Conservation (phyloP, 2,888 invertebrate species). For the Lasioglossum zephyrum region DNA sequence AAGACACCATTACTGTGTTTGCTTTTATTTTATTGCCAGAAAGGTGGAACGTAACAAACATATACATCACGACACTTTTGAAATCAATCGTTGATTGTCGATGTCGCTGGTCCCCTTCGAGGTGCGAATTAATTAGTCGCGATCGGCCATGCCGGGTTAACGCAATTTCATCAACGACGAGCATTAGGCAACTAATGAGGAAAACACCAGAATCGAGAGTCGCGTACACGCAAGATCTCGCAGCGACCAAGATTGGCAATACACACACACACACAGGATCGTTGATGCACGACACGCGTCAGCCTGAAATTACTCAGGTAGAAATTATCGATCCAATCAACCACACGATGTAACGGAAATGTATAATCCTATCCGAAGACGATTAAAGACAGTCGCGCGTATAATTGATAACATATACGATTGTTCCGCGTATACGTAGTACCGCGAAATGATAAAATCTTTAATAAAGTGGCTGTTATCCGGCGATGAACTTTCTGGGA, state of each 20-base stretch:
- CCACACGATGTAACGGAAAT: conserved; percentile 56
- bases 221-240: conserved; percentile 5
- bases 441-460: conserved; percentile 45
- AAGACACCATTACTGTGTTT: too few species aligned
- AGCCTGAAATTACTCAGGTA: conserved; percentile 61
- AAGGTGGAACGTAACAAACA: too few species aligned
- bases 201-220: conserved; percentile 19
- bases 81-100: too few species aligned
- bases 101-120: background rate
- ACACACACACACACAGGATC: background rate
- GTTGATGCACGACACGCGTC: conserved; percentile 37
- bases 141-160: background rate
- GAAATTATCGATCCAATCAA: conserved; percentile 69
- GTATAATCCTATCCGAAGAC: conserved; percentile 47
- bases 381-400: conserved; percentile 43
- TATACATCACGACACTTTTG: too few species aligned
- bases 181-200: conserved; percentile 23
- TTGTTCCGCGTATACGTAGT: conserved; percentile 22
- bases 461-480: conserved; percentile 39
- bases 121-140: background rate
- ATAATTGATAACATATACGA: conserved; percentile 54
- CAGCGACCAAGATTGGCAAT: conserved; percentile 10
- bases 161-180: conserved; percentile 8
- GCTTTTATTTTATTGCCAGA: too few species aligned
- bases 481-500: conserved; percentile 31